These are phyloP conservation scores for Drosophila lacertosa DNA, from an alignment of 1,140 invertebrate species.

Conservation along the genomic window DNA sequence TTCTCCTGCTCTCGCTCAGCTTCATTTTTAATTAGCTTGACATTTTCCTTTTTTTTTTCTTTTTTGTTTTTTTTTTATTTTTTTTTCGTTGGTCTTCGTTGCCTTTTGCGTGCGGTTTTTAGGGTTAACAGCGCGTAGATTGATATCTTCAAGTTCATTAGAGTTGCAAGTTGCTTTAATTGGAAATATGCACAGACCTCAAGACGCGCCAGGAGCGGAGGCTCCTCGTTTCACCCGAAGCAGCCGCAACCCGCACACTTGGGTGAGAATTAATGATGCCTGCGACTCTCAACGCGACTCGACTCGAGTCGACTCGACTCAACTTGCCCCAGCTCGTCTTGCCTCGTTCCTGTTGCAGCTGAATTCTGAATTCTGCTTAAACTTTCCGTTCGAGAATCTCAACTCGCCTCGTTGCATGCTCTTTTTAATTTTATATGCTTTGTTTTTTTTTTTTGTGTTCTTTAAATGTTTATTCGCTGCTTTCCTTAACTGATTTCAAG, in stretches of 20 bases:
- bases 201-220: constrained; percentile 8
- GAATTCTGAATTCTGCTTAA: constrained; percentile 72
- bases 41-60: constrained; percentile 56
- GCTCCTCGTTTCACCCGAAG: background rate
- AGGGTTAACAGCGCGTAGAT: constrained; percentile 82
- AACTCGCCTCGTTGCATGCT: constrained; percentile 9
- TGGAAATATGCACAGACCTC: constrained; percentile 71
- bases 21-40: constrained; percentile 78
- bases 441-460: constrained; percentile 23
- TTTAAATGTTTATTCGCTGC: constrained; percentile 13
- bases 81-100: constrained; percentile 23
- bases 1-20: no score
- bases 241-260: constrained; percentile 61
- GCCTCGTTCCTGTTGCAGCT: constrained; percentile 26
- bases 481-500: constrained; percentile 75
- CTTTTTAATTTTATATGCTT: constrained; percentile 11
- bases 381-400: constrained; percentile 39
- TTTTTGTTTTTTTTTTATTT: constrained; percentile 6
- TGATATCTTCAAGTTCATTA: constrained; percentile 83
- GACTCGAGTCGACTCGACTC: no score
- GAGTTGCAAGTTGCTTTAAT: constrained; percentile 80
- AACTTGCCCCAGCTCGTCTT: no score
- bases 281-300: constrained; percentile 23
- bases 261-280: constrained; percentile 83
- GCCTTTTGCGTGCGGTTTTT: constrained; percentile 53